Base-by-base conservation (phyloP, 2,888 invertebrate genomes). In the Neoitamus cyanurus region DNA sequence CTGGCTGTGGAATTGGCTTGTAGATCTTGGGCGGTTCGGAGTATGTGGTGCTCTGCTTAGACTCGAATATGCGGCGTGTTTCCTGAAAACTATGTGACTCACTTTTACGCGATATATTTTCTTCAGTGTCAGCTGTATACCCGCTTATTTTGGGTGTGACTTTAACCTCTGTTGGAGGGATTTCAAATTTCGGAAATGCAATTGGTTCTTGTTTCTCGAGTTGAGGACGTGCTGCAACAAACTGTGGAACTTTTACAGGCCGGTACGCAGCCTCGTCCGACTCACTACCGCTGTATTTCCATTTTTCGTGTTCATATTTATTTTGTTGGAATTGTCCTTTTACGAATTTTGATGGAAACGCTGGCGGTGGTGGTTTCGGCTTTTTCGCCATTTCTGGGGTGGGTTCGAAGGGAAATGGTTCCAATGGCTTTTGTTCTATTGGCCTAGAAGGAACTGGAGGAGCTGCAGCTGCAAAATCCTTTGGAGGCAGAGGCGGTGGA, bases 41-140 rank as follows among this genome's bases (percentile, higher is more conserved):
- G 30, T 37, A 69, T 25, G 34, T 20, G 85, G 77, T 86, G 80
- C 68, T 72, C 68, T 83, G 75, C 25, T 83, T 83, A 5, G 87
- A 86, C 84, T 89, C 89, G 82, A 88, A 89, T 20, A 87, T 86
- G 13, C 88, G 89, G 77, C 88, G 89, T 83, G 89, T 91, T 70
- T 89, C 88, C 37, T 88, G 88, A 7, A 87, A 87, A 25, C 83
- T 68, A 20, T 37, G 31, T 0, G 88, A 88, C 86, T 91, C 90
- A 72, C 89, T 89, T 84, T 90, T 90, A 13, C 88, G 88, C 73
- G 88, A 90, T 0, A 93, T 91, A 2, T 94, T 93, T 87, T 95
- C 95, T 87, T 95, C 94, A 0, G 95, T 95, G 88, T 95, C 95
- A 1, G 95, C 95, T 90, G 94, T 94, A 88, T 95, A 95, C 11